These are phyloP conservation scores for Cosmopolites sordidus DNA, from an alignment of 2,888 invertebrate genomes.

Conservation along the genomic window DNA sequence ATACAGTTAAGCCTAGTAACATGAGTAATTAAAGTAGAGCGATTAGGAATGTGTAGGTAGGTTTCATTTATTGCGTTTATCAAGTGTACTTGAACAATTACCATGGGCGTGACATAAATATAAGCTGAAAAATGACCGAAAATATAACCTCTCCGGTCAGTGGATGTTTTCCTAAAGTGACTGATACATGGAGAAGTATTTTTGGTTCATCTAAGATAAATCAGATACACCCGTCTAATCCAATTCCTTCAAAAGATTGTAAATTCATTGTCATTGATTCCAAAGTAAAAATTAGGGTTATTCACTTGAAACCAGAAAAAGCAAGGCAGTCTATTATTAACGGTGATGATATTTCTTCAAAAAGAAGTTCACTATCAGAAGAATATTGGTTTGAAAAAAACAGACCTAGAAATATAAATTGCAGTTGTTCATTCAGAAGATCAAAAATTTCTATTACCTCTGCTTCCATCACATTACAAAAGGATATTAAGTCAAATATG, in stretches of 20 bases:
- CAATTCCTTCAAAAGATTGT: conserved; percentile 41
- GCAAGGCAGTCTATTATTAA: conserved; percentile 29
- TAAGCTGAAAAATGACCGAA: conserved; percentile 34
- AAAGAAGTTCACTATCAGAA: conserved; percentile 44
- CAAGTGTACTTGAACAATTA: conserved; percentile 23
- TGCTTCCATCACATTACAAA: conserved; percentile 22
- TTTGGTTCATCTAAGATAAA: conserved; percentile 37
- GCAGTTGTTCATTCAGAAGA: conserved; percentile 47
- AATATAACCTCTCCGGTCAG: conserved; percentile 20
- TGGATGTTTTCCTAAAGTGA: conserved; percentile 37
- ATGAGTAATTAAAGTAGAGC: conserved; percentile 17
- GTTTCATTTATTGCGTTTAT: conserved; percentile 10
- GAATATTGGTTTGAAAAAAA: conserved; percentile 52
- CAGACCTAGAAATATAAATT: conserved; percentile 44
- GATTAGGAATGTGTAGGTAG: conserved; percentile 24
- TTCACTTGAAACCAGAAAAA: conserved; percentile 41
- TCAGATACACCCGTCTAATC: conserved; percentile 42
- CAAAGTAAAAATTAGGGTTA: conserved; percentile 40
- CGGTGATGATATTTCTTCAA: conserved; percentile 32
- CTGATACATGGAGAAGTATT: conserved; percentile 33
- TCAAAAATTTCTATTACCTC: conserved; percentile 41
- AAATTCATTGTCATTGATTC: conserved; percentile 43
- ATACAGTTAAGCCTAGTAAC: conserved; percentile 20
- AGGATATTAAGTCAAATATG: conserved; percentile 8
- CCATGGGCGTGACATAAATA: conserved; percentile 37